phyloP scores from a whole-genome alignment of 2,797 vertebrate genomes.

The Spinus pinus region DNA sequence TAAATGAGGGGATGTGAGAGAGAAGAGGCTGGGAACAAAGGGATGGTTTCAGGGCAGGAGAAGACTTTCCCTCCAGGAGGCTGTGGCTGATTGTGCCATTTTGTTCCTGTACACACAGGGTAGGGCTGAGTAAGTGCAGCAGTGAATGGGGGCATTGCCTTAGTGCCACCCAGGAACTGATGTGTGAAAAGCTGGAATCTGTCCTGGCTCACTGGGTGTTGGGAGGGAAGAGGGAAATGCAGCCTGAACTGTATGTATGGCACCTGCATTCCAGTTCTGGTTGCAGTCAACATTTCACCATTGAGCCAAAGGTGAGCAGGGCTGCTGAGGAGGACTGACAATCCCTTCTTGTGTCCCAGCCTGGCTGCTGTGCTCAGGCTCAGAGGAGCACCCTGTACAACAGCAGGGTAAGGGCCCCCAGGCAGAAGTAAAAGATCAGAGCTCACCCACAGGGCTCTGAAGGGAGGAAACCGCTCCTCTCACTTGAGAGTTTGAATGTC shows the following conservation, averaged over 20 bases:
- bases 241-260: fast-evolving
- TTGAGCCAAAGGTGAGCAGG: neutral
- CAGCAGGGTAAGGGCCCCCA: neutral
- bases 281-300: neutral
- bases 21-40: neutral
- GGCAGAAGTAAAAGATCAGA: neutral
- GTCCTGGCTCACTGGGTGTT: neutral
- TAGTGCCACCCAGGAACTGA: neutral
- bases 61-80: neutral
- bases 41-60: neutral
- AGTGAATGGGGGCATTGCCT: neutral
- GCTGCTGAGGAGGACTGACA: neutral
- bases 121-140: neutral
- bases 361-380: neutral
- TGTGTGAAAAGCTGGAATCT: neutral
- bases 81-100: neutral
- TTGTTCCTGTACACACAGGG: neutral
- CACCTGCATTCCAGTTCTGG: neutral
- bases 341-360: neutral
- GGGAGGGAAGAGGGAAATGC: neutral
- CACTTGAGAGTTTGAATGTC: neutral
- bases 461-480: neutral
- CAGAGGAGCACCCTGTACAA: neutral
- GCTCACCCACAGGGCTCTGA: neutral
- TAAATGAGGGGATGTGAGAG: neutral